phyloP scores from a whole-genome alignment of 2,797 vertebrate genomes.

The Phalloptychus januarius region DNA sequence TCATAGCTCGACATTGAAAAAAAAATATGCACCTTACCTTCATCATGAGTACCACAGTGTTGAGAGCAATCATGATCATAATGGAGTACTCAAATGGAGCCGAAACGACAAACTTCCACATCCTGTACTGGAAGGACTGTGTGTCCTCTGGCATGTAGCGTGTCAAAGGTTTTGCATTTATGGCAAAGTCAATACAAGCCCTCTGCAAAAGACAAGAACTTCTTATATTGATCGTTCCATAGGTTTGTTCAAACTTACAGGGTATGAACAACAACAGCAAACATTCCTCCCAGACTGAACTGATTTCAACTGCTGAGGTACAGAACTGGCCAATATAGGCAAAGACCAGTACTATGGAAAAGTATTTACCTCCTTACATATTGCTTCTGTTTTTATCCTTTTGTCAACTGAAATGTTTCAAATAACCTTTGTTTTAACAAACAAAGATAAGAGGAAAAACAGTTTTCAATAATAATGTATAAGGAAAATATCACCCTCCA shows the following conservation, averaged over 20 bases:
- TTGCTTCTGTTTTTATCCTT: not conserved
- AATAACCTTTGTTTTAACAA: not conserved
- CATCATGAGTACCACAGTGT: slow-evolving; percentile 99
- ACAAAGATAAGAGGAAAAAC: not conserved
- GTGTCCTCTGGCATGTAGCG: slow-evolving; percentile 96
- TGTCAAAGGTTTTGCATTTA: slow-evolving; percentile 94
- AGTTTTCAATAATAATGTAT: not conserved
- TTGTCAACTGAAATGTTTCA: not conserved
- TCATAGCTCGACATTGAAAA: not conserved
- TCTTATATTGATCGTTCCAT: not conserved
- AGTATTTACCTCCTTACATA: not conserved
- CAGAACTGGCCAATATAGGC: not conserved
- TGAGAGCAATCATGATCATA: slow-evolving; percentile 98
- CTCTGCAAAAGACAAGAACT: slow-evolving; percentile 79
- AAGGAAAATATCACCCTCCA: not conserved
- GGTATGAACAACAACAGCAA: not conserved
- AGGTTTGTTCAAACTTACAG: not conserved
- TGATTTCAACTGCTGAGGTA: not conserved
- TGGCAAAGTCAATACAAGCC: slow-evolving; percentile 97
- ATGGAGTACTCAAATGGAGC: slow-evolving; percentile 97
- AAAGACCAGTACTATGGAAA: not conserved
- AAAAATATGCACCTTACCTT: slow-evolving; percentile 81
- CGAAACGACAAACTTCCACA: slow-evolving; percentile 97
- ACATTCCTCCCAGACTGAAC: not conserved
- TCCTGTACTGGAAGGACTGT: slow-evolving; percentile 95